Conservation (phyloP, 2,797 vertebrate genomes). For the Loris lydekkerianus region DNA sequence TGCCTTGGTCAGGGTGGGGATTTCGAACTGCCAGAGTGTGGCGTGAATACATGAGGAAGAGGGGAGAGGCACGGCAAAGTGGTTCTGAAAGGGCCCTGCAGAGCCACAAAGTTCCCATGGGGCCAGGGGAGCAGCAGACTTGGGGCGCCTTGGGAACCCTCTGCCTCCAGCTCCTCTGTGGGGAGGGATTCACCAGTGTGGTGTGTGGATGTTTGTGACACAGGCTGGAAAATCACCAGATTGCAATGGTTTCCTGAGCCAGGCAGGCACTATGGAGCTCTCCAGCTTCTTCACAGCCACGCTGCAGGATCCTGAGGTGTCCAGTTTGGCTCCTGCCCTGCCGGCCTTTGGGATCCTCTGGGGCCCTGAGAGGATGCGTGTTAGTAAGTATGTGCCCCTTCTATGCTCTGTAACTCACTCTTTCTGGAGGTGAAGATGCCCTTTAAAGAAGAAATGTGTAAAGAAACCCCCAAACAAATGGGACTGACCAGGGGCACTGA, state of each 20-base stretch:
- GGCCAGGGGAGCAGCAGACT: neutral
- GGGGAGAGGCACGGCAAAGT: neutral
- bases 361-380: no score
- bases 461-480: neutral
- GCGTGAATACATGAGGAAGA: rapidly evolving
- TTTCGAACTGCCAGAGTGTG: neutral
- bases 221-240: neutral
- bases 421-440: neutral
- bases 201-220: rapidly evolving
- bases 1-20: neutral
- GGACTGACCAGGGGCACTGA: neutral
- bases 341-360: neutral
- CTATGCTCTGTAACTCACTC: neutral
- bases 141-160: neutral
- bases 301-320: neutral
- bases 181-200: neutral
- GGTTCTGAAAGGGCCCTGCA: neutral
- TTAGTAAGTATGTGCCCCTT: neutral
- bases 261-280: rapidly evolving
- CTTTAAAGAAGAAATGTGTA: neutral
- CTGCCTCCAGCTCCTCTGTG: rapidly evolving
- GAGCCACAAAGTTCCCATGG: neutral
- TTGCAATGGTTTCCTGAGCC: neutral
- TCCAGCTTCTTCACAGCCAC: neutral
- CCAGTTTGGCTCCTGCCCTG: neutral